Evolutionary conservation across 2,113 vertebrate species (phyloP).

Genomic region (Pelodiscus sinensis): DNA sequence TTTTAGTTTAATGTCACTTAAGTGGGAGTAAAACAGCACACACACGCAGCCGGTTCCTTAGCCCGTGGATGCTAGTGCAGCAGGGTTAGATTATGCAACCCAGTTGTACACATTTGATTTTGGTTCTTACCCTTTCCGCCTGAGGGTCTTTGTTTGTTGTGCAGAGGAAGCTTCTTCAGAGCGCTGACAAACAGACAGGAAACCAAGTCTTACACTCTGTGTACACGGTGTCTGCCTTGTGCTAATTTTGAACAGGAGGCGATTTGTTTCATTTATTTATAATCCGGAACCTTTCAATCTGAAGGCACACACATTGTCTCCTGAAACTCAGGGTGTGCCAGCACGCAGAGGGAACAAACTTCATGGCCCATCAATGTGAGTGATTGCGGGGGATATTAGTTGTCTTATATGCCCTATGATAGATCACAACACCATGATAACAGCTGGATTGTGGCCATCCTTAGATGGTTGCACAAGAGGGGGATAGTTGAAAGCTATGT

Average conservation of each 20-base stretch:
- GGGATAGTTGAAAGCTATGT: neutral
- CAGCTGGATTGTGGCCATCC: neutral
- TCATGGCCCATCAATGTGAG: neutral
- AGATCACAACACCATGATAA: neutral
- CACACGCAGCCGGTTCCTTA: too few relatives aligned
- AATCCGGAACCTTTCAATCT: neutral
- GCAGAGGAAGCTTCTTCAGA: conserved; percentile 77
- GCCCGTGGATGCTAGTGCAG: neutral
- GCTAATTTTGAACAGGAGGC: conserved; percentile 75
- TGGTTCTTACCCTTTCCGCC: conserved; percentile 74
- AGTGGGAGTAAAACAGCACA: neutral
- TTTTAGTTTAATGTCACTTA: neutral
- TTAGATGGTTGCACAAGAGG: neutral
- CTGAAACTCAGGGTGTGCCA: neutral
- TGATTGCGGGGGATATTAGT: neutral
- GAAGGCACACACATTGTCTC: neutral
- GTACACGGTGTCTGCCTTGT: conserved; percentile 50
- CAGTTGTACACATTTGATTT: conserved; percentile 42
- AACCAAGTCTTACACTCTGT: conserved; percentile 62
- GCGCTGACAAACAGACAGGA: conserved; percentile 80
- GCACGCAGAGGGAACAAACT: neutral
- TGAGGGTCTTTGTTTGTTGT: conserved; percentile 39
- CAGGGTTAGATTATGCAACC: conserved; percentile 32
- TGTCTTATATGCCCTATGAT: neutral
- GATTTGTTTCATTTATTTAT: conserved; percentile 75